Percentiles rank a stretch among this genome's conserved stretches.
These are phyloP conservation scores for Prosapia bicincta DNA, from an alignment of 2,888 invertebrate species.

Conservation along the genomic window DNA sequence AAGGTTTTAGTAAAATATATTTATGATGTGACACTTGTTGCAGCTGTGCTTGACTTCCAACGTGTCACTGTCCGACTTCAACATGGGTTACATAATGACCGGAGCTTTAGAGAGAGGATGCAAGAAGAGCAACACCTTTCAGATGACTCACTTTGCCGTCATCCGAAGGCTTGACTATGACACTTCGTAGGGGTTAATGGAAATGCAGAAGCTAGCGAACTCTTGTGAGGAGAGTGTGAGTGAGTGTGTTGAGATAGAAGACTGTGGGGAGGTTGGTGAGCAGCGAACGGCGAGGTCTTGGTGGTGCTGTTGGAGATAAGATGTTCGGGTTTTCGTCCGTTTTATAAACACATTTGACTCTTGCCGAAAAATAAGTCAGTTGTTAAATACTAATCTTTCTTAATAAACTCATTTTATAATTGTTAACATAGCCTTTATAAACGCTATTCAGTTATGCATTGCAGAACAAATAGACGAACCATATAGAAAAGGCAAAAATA, in stretches of 20 bases:
- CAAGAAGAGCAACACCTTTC: slow-evolving; percentile 71
- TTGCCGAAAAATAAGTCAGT: too few species aligned
- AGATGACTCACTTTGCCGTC: slow-evolving; percentile 85
- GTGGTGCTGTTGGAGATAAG: not conserved
- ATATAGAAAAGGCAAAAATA: too few species aligned
- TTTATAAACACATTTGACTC: too few species aligned
- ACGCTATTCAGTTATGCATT: too few species aligned
- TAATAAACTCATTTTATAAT: too few species aligned
- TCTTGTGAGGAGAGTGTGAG: not conserved
- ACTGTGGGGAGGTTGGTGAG: not conserved
- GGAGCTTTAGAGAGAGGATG: slow-evolving; percentile 78
- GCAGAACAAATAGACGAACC: too few species aligned
- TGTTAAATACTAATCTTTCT: too few species aligned
- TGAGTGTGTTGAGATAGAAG: not conserved
- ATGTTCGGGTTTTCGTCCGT: too few species aligned
- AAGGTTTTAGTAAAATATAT: too few species aligned
- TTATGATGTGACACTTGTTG: too few species aligned
- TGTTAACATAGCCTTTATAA: too few species aligned
- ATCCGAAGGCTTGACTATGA: slow-evolving; percentile 45
- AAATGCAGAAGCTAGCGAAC: not conserved
- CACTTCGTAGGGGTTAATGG: not conserved
- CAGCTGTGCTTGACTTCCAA: slow-evolving; percentile 78
- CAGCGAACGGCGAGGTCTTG: not conserved
- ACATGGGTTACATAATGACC: slow-evolving; percentile 87
- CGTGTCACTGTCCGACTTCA: slow-evolving; percentile 81